A percentile compares a stretch with the other conserved stretches of the same genome.
phyloP scores from a whole-genome alignment of 2,888 invertebrate species.

The Acanthosepion pharaonis region DNA sequence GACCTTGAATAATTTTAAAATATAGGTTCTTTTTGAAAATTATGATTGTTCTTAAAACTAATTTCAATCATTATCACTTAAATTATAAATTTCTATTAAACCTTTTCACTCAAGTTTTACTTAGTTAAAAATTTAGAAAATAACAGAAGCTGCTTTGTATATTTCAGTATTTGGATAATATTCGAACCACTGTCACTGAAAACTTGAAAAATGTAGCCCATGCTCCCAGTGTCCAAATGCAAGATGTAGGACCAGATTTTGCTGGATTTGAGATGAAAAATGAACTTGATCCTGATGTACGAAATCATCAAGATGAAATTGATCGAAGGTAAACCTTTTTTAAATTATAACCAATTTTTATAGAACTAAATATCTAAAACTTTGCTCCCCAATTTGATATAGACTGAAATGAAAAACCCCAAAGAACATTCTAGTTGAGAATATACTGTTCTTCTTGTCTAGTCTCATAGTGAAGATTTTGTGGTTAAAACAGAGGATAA shows the following conservation, averaged over 20 bases:
- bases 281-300: constrained; percentile 68
- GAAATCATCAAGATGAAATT: constrained; percentile 63
- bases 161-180: constrained; percentile 88
- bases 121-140: background rate
- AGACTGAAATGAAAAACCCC: no score
- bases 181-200: constrained; percentile 89
- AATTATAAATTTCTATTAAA: background rate
- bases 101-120: background rate
- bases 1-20: no score
- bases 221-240: constrained; percentile 97
- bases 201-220: constrained; percentile 92
- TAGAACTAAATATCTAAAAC: no score
- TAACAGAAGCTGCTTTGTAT: constrained; percentile 45
- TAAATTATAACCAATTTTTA: background rate
- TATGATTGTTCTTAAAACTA: no score
- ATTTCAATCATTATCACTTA: background rate
- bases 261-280: constrained; percentile 69
- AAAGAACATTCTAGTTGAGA: no score
- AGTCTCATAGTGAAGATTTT: no score
- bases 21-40: no score
- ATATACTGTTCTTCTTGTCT: no score
- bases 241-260: constrained; percentile 89
- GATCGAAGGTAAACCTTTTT: constrained; percentile 62
- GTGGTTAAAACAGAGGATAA: no score
- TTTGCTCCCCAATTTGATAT: no score